Conservation (phyloP, 2,797 vertebrate species). For the Tarsius wallacei region DNA sequence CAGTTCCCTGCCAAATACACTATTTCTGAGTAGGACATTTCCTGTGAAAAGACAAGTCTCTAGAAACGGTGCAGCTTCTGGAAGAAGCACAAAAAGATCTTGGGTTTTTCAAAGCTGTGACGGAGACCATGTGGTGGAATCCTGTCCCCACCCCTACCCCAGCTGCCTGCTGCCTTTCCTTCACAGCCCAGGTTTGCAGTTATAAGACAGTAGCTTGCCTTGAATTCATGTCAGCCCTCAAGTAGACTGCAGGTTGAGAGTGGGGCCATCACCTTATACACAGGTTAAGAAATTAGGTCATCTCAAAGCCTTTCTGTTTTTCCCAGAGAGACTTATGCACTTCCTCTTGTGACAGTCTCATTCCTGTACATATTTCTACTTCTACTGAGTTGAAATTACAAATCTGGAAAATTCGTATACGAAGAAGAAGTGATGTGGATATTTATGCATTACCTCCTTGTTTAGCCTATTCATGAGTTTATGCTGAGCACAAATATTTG, state of each 20-base stretch:
- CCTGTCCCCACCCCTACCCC: neutral
- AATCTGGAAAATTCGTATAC: conserved; percentile 46
- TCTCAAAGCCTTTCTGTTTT: conserved; percentile 29
- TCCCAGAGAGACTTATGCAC: neutral
- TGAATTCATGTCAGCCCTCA: neutral
- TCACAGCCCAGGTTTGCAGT: neutral
- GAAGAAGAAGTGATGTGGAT: neutral
- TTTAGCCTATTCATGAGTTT: neutral
- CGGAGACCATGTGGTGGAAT: neutral
- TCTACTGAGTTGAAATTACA: neutral
- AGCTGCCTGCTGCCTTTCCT: neutral
- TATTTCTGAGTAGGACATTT: conserved; percentile 70
- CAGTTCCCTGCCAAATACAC: conserved; percentile 50
- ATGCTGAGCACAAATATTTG: conserved; percentile 30
- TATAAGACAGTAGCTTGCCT: neutral
- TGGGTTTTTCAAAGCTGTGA: neutral
- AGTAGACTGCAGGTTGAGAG: neutral
- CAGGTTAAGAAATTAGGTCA: neutral
- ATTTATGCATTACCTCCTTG: neutral
- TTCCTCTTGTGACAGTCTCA: neutral
- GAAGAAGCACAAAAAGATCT: neutral
- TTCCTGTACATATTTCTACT: neutral
- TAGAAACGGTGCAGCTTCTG: conserved; percentile 25
- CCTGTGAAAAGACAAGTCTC: conserved; percentile 76
- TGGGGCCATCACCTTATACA: neutral